Conservation (phyloP, 2,888 invertebrate genomes). For the Calliphora vomitoria region DNA sequence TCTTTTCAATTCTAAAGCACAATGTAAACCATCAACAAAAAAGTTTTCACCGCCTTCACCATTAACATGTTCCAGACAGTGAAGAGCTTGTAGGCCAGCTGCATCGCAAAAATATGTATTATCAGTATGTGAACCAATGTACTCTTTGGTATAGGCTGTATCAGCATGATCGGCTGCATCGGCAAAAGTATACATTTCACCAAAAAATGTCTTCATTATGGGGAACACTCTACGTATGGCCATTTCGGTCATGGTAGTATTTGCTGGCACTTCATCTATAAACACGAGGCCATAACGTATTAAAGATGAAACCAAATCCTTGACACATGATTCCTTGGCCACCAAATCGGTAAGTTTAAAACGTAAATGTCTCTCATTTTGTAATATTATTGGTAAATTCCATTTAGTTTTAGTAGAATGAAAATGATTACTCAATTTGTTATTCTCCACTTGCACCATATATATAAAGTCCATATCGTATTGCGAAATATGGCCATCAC, state of each 20-base stretch:
- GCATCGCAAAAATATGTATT: conserved; percentile 91
- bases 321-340: conserved; percentile 84
- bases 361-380: conserved; percentile 82
- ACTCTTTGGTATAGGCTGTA: conserved; percentile 89
- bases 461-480: conserved; percentile 85
- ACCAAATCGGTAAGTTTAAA: conserved; percentile 85
- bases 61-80: conserved; percentile 86
- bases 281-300: conserved; percentile 83
- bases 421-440: conserved; percentile 27
- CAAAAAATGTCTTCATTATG: conserved; percentile 89
- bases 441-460: conserved; percentile 79
- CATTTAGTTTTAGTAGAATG: conserved; percentile 83
- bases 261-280: conserved; percentile 82
- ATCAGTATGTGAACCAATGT: conserved; percentile 90
- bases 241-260: conserved; percentile 84
- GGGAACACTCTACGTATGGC: conserved; percentile 86
- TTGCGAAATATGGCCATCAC: conserved; percentile 86
- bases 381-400: conserved; percentile 84
- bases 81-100: conserved; percentile 88
- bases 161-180: conserved; percentile 87
- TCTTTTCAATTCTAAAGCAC: conserved; percentile 86
- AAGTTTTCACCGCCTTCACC: conserved; percentile 90
- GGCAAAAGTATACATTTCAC: conserved; percentile 90
- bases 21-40: conserved; percentile 90
- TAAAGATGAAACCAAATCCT: conserved; percentile 84